Evolutionary conservation across 2,113 vertebrate species (phyloP).

Genomic region (Arizona elegans): DNA sequence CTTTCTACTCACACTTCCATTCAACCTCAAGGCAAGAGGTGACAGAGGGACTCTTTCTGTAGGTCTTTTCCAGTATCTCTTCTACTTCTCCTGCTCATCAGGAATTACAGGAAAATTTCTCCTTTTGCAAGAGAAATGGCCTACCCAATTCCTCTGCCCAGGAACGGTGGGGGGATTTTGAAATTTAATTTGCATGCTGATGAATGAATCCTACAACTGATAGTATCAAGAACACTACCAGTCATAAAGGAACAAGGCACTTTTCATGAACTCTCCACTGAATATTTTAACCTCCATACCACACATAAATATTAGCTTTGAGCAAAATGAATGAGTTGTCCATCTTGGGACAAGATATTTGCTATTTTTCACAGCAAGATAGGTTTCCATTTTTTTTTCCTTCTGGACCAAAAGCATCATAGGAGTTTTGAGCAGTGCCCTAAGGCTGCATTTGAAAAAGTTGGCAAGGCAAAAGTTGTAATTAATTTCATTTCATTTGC

Average conservation of each 20-base stretch:
- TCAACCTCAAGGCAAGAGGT: background rate
- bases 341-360: background rate
- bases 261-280: background rate
- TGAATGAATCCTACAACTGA: background rate
- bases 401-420: background rate
- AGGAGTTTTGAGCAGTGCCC: background rate
- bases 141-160: background rate
- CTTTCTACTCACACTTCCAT: background rate
- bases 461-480: background rate
- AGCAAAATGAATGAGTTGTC: background rate
- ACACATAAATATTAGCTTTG: background rate
- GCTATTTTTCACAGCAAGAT: background rate
- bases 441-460: background rate
- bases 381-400: background rate
- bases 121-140: background rate
- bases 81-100: background rate
- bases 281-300: background rate
- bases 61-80: background rate
- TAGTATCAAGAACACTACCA: background rate
- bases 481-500: background rate
- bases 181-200: background rate
- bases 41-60: background rate
- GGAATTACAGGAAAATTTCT: background rate
- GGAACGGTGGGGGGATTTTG: background rate
- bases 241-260: background rate